A percentile compares a stretch with the other conserved stretches of the same genome.
Evolutionary conservation across 2,797 vertebrate species (phyloP).

Genomic region (Lepilemur septentrionalis): DNA sequence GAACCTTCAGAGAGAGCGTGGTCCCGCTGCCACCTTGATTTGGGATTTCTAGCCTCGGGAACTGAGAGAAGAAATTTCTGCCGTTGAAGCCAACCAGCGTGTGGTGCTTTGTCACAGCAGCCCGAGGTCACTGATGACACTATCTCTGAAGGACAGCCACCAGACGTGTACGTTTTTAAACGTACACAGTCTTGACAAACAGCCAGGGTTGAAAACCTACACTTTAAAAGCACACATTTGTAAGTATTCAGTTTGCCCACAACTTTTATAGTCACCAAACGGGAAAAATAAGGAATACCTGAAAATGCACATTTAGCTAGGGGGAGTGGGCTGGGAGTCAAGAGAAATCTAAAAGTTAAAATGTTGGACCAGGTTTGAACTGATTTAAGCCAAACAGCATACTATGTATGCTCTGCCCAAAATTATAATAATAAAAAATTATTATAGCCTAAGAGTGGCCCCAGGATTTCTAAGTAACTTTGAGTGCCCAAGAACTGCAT

Average conservation of each 20-base stretch:
- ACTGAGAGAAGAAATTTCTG: neutral
- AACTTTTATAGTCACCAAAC: too few species aligned
- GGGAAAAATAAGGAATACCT: too few species aligned
- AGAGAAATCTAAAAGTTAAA: neutral
- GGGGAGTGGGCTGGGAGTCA: neutral
- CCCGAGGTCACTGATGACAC: too few species aligned
- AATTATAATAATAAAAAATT: neutral
- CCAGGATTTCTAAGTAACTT: neutral
- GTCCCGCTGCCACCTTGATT: neutral
- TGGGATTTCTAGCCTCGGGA: neutral
- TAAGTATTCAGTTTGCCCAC: too few species aligned
- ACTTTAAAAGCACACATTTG: too few species aligned
- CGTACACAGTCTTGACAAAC: too few species aligned
- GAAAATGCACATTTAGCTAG: too few species aligned
- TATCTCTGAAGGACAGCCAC: neutral
- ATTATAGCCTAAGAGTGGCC: neutral
- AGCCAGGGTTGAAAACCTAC: too few species aligned
- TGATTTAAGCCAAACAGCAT: neutral
- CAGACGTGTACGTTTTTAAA: too few species aligned
- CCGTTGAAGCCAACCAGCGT: neutral
- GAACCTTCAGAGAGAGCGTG: neutral
- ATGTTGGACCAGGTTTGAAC: neutral
- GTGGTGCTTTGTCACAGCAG: too few species aligned
- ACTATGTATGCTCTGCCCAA: neutral
- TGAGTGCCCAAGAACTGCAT: neutral